phyloP scores from a whole-genome alignment of 2,888 invertebrate genomes.

The Hypomecis punctinalis region DNA sequence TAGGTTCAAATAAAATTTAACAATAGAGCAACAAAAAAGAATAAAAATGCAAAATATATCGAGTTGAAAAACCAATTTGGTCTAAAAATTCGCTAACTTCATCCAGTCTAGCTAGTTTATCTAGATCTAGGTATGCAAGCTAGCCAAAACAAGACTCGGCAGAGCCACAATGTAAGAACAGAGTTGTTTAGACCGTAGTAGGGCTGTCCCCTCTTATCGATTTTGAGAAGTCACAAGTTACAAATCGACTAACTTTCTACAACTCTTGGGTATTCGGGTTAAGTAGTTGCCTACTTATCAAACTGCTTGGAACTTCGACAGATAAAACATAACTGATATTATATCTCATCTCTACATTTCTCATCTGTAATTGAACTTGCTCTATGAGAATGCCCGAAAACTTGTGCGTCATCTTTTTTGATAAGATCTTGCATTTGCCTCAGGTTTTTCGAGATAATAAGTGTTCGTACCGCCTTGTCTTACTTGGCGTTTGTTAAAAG shows the following conservation, averaged over 20 bases:
- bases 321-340: conserved; percentile 35
- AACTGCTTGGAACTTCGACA: conserved; percentile 42
- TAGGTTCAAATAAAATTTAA: too few relatives aligned
- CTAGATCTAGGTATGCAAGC: conserved; percentile 4
- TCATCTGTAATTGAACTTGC: conserved; percentile 14
- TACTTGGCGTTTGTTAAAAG: conserved; percentile 4
- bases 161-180: conserved; percentile 3
- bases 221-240: conserved; percentile 54
- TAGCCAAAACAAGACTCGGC: neutral
- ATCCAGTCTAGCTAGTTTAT: neutral
- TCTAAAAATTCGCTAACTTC: neutral
- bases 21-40: too few relatives aligned
- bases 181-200: neutral
- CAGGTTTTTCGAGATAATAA: conserved; percentile 11
- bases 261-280: conserved; percentile 51
- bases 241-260: conserved; percentile 56
- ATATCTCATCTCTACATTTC: conserved; percentile 14
- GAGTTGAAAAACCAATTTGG: too few relatives aligned
- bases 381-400: conserved; percentile 5
- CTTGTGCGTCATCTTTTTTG: conserved; percentile 10
- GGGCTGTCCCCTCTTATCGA: conserved; percentile 48
- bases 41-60: too few relatives aligned
- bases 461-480: neutral
- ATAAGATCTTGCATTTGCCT: conserved; percentile 26
- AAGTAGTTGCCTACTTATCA: conserved; percentile 49